A percentile compares a stretch with the other conserved stretches of the same genome.
These are phyloP conservation scores for Machimus atricapillus DNA, from an alignment of 2,888 invertebrate genomes.

Conservation along the genomic window DNA sequence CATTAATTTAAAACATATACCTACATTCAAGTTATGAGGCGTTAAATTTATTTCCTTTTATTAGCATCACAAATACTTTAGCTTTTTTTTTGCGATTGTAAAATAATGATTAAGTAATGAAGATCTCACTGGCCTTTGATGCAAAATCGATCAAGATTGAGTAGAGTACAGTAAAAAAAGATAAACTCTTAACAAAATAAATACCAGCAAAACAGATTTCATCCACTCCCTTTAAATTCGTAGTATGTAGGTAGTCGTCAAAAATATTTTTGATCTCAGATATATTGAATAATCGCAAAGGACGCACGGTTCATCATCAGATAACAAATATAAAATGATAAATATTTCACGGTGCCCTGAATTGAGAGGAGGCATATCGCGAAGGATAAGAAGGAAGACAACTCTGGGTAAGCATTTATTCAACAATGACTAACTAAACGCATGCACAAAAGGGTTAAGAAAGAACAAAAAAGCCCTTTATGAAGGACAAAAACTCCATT, in stretches of 20 bases:
- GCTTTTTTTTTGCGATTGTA: neutral
- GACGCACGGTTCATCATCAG: slow-evolving; percentile 29
- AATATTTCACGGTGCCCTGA: slow-evolving; percentile 9
- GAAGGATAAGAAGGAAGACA: slow-evolving; percentile 31
- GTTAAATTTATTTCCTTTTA: neutral
- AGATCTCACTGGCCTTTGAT: neutral
- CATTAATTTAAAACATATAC: neutral
- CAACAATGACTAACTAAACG: slow-evolving; percentile 30
- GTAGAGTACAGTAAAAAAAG: neutral
- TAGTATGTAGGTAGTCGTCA: neutral
- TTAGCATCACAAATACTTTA: neutral
- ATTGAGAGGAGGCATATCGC: neutral
- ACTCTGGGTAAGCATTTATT: slow-evolving; percentile 28
- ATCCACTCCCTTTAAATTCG: neutral
- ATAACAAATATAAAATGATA: slow-evolving; percentile 38
- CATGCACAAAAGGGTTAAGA: slow-evolving; percentile 8
- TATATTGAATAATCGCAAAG: slow-evolving; percentile 11
- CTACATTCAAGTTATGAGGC: neutral
- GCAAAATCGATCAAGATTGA: neutral
- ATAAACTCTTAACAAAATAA: neutral
- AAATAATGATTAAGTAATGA: neutral
- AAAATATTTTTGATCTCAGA: neutral
- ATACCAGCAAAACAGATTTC: neutral
- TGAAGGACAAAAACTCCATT: neutral
- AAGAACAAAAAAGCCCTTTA: slow-evolving; percentile 16